Base-by-base conservation (phyloP, 2,113 vertebrate species). In the Marmota monax region DNA sequence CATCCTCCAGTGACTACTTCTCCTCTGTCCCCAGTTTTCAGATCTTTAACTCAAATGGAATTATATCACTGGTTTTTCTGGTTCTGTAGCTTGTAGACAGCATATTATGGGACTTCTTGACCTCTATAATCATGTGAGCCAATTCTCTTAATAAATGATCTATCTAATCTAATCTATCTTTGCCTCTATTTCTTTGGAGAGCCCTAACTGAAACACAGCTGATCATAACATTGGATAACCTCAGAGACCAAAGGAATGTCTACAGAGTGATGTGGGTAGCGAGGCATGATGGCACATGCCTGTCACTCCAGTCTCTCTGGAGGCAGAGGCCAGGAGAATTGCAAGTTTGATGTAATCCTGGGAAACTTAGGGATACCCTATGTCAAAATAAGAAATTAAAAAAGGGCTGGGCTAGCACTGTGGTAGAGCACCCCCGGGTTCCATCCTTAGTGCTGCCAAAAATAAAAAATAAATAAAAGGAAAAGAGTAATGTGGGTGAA, bases 181-280 rank as follows among this genome's bases (percentile, higher is more conserved):
- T 73, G 8, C 6, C 29, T 27, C n/a, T 83, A 37, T n/a, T 45
- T 84, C 18, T 63, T 8, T 51, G 14, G 25, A 63, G 39, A 72
- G 25, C 18, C 18, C 8, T 69, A 32, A 56, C 20, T 32, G 37
- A 67, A 69, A 53, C 8, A 63, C 42, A 79, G n/a, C 18, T 65
- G 37, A 73, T 25, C 74, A 74, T 79, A 84, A 91, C 11, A 34
- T 1, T 20, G 23, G 29, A 25, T 22, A 37, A 53, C 13, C 13
- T 92, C 88, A 83, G 90, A 73, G 85, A 51, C 34, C 61, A 88
- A 79, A 86, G n/a, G 32, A 74, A n/a, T 17, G 42, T 61, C 29
- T 84, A 22, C 51, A 23, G 42, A 78, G 17, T 23, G 16, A 32
- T 14, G 37, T 67, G 29, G 56, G 42, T 67, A 63, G 9, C 2